phyloP scores from a whole-genome alignment of 2,888 invertebrate genomes.

The Lasiommata megera region DNA sequence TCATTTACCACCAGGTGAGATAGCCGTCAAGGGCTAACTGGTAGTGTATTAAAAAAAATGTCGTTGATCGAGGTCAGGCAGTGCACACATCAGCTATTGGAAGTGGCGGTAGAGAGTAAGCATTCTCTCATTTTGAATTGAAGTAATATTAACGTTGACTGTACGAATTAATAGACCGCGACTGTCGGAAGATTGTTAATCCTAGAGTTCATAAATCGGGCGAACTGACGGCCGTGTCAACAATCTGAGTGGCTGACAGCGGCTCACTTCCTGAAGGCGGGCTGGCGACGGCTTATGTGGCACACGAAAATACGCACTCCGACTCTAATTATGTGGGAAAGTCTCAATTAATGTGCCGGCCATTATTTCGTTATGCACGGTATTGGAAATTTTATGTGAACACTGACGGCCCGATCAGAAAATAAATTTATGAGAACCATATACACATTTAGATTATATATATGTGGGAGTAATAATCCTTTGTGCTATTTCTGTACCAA shows the following conservation, averaged over 20 bases:
- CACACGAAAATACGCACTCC: not conserved
- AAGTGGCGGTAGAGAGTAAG: too few species aligned
- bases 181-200: constrained; percentile 17
- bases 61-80: too few species aligned
- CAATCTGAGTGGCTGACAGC: constrained; percentile 15
- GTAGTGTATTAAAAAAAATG: too few species aligned
- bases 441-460: too few species aligned
- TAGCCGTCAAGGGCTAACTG: too few species aligned
- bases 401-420: too few species aligned
- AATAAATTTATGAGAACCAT: too few species aligned
- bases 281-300: not conserved
- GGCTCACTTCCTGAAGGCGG: constrained; percentile 14
- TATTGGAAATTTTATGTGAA: not conserved
- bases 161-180: constrained; percentile 17
- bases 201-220: constrained; percentile 19
- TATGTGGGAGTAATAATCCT: too few species aligned
- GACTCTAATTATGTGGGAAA: constrained; percentile 1
- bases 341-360: not conserved
- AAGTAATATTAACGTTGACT: not conserved
- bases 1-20: too few species aligned
- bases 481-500: too few species aligned
- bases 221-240: constrained; percentile 20
- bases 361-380: not conserved
- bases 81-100: too few species aligned
- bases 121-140: not conserved